These are phyloP conservation scores for Spheniscus mendiculus DNA, from an alignment of 2,113 vertebrate genomes.

Conservation along the genomic window DNA sequence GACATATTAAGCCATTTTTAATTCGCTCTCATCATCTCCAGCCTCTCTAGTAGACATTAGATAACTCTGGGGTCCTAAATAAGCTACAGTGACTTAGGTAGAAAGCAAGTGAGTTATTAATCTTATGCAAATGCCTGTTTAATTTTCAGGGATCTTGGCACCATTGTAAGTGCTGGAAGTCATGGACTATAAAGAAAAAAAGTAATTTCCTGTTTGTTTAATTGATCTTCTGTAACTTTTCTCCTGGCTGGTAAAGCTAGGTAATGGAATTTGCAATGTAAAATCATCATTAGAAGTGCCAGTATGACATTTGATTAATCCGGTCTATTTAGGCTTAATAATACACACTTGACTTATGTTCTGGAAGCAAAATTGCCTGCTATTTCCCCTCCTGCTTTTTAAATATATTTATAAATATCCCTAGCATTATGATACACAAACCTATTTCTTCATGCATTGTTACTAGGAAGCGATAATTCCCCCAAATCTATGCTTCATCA, in stretches of 20 bases:
- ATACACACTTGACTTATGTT: slow-evolving; percentile 44
- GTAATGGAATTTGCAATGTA: slow-evolving; percentile 57
- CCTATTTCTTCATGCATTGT: not conserved
- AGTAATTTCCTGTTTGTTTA: slow-evolving; percentile 68
- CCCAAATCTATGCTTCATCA: not conserved
- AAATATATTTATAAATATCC: slow-evolving; percentile 22
- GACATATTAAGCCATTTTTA: slow-evolving; percentile 72
- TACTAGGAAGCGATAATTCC: not conserved
- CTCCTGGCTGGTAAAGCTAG: slow-evolving; percentile 38
- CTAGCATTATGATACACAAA: not conserved
- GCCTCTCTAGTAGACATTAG: slow-evolving; percentile 22
- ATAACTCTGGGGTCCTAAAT: slow-evolving; percentile 45
- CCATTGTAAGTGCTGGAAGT: slow-evolving; percentile 25
- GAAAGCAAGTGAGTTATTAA: slow-evolving; percentile 19
- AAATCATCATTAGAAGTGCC: slow-evolving; percentile 66
- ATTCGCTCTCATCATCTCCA: slow-evolving; percentile 59
- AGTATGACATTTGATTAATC: slow-evolving; percentile 72
- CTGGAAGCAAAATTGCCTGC: slow-evolving; percentile 39
- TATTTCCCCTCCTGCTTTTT: not conserved
- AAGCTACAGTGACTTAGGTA: slow-evolving; percentile 9
- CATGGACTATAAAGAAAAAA: slow-evolving; percentile 18
- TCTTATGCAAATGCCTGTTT: slow-evolving; percentile 42
- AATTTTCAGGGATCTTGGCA: slow-evolving; percentile 40
- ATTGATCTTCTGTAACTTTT: slow-evolving; percentile 67
- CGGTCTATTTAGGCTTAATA: slow-evolving; percentile 60